A percentile compares a stretch with the other conserved stretches of the same genome.
Evolutionary conservation across 1,140 invertebrate genomes (phyloP).

Genomic region (Panagrolaimus sp.): DNA sequence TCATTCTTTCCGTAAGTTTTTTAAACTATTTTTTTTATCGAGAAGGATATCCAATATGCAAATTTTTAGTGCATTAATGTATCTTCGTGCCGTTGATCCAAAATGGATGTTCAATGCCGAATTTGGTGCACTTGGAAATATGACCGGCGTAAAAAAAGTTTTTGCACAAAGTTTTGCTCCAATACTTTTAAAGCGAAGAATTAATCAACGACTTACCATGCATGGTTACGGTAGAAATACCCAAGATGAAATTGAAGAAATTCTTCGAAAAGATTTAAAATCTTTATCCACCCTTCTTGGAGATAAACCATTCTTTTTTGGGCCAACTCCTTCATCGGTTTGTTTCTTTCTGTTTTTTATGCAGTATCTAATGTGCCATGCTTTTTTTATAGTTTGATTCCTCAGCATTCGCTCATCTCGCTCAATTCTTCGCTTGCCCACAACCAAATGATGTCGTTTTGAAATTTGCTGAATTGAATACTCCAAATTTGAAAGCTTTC

Average conservation of each 20-base stretch:
- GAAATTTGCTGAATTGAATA: constrained; percentile 32
- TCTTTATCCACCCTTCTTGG: constrained; percentile 69
- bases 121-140: constrained; percentile 24
- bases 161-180: neutral
- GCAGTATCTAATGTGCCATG: neutral
- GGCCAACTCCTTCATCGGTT: constrained; percentile 77
- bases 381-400: constrained; percentile 36
- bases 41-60: neutral
- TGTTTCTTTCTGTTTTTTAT: constrained; percentile 14
- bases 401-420: constrained; percentile 30
- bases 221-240: constrained; percentile 80
- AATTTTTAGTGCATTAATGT: neutral
- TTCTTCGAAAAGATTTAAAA: constrained; percentile 83
- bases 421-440: constrained; percentile 29
- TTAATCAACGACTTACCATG: constrained; percentile 19
- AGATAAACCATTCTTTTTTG: constrained; percentile 83
- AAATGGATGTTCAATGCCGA: constrained; percentile 29
- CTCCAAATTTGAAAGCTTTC: constrained; percentile 35
- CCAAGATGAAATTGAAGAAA: constrained; percentile 80
- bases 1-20: constrained; percentile 36
- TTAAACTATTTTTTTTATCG: neutral
- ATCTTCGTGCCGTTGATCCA: constrained; percentile 20
- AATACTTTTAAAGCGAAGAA: constrained; percentile 20
- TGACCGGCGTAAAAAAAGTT: constrained; percentile 26
- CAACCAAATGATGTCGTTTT: constrained; percentile 28